phyloP scores from a whole-genome alignment of 2,113 vertebrate species.

The Megalops atlanticus region DNA sequence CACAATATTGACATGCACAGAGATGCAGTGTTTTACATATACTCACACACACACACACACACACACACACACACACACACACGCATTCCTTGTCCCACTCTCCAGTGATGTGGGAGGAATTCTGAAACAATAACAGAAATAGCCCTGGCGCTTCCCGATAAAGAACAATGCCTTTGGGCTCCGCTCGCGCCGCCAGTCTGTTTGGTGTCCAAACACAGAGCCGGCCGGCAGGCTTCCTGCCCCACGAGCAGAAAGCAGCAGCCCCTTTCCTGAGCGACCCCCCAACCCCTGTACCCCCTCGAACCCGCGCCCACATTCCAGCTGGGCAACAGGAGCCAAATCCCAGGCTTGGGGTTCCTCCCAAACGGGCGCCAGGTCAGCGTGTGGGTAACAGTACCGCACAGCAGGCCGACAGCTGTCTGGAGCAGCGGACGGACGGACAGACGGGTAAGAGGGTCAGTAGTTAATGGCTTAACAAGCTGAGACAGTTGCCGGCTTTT shows the following conservation, averaged over 20 bases:
- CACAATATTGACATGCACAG: no score
- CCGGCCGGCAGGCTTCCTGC: constrained; percentile 71
- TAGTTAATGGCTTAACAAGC: neutral
- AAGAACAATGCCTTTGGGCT: constrained; percentile 75
- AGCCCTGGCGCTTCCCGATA: constrained; percentile 71
- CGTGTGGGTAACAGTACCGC: neutral
- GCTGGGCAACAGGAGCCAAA: neutral
- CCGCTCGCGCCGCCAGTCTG: constrained; percentile 55
- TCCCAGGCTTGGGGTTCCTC: no score
- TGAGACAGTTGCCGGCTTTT: neutral
- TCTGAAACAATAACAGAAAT: constrained; percentile 78
- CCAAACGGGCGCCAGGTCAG: no score
- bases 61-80: constrained; percentile 46
- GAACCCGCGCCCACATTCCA: neutral
- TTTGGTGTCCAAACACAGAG: constrained; percentile 73
- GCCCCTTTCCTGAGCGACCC: constrained; percentile 66
- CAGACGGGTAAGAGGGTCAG: neutral
- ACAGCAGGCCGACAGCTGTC: neutral
- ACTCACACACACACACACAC: constrained; percentile 3
- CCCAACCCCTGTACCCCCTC: neutral
- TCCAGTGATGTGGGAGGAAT: constrained; percentile 76
- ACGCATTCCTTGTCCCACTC: constrained; percentile 65
- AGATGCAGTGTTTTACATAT: no score
- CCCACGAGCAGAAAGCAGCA: constrained; percentile 72
- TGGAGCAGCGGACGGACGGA: neutral